A percentile compares a stretch with the other conserved stretches of the same genome.
Conservation (phyloP, 2,113 vertebrate genomes). For the Okapia johnstoni region DNA sequence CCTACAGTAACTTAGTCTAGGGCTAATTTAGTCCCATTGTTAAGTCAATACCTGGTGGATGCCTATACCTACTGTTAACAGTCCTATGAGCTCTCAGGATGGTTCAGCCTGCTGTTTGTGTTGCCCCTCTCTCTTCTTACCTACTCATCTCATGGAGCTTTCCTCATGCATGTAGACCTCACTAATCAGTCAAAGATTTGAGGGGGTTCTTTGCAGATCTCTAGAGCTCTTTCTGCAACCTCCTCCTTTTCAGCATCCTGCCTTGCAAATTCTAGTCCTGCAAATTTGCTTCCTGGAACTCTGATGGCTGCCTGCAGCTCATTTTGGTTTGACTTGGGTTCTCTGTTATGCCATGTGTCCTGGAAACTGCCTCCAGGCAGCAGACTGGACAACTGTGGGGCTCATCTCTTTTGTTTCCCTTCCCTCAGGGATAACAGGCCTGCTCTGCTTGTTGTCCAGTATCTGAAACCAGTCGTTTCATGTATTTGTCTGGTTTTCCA, state of each 20-base stretch:
- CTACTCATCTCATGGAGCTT: neutral
- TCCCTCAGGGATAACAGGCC: neutral
- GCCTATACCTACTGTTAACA: neutral
- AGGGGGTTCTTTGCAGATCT: neutral
- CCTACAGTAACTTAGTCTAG: neutral
- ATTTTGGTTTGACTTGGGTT: neutral
- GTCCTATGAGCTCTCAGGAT: neutral
- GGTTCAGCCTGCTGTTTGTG: neutral
- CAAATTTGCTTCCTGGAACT: neutral
- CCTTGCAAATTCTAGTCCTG: neutral
- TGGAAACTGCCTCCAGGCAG: neutral
- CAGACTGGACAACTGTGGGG: neutral
- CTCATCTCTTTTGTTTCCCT: neutral
- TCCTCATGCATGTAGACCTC: neutral
- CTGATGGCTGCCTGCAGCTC: neutral
- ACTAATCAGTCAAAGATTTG: neutral
- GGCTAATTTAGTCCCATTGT: neutral
- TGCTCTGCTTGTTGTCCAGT: neutral
- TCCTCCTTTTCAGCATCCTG: neutral
- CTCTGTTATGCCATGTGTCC: neutral
- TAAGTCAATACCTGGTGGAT: neutral
- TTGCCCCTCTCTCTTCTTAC: neutral
- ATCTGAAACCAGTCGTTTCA: conserved; percentile 28
- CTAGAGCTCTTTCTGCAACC: neutral
- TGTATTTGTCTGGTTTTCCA: conserved; percentile 13